These are phyloP conservation scores for Seira ritae DNA, from an alignment of 2,888 invertebrate genomes.

Conservation along the genomic window DNA sequence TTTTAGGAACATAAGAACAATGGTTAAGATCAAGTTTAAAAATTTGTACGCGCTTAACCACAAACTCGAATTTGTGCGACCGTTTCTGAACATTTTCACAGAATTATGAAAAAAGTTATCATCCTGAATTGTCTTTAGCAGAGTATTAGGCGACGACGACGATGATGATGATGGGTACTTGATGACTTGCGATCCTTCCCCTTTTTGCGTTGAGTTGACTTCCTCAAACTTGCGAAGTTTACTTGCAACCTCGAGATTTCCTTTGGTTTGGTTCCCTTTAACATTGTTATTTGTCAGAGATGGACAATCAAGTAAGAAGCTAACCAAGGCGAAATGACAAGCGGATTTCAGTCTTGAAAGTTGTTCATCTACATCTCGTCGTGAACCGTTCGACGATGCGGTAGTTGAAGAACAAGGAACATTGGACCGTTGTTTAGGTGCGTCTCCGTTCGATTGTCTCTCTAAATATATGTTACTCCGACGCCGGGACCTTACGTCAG, in stretches of 20 bases:
- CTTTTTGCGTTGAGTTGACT: background rate
- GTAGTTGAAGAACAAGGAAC: slow-evolving; percentile 28
- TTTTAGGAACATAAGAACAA: slow-evolving; percentile 73
- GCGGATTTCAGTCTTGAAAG: slow-evolving; percentile 45
- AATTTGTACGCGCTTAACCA: slow-evolving; percentile 23
- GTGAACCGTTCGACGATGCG: background rate
- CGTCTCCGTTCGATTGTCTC: background rate
- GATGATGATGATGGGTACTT: background rate
- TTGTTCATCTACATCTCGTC: slow-evolving; percentile 12
- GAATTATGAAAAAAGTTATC: no score
- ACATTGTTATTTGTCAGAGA: slow-evolving; percentile 41
- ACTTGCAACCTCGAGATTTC: background rate
- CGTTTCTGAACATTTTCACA: background rate
- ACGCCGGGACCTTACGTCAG: background rate
- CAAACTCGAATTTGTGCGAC: background rate
- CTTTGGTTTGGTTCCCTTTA: slow-evolving; percentile 6
- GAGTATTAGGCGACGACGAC: no score
- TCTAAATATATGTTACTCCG: background rate
- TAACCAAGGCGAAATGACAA: slow-evolving; percentile 41
- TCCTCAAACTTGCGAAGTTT: background rate
- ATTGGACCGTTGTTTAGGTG: slow-evolving; percentile 23
- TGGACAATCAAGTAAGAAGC: slow-evolving; percentile 22
- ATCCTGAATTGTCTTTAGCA: no score
- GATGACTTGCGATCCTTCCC: background rate
- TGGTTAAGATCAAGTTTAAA: slow-evolving; percentile 49